Evolutionary conservation across 2,113 vertebrate genomes (phyloP).

Genomic region (Hydropotes inermis): DNA sequence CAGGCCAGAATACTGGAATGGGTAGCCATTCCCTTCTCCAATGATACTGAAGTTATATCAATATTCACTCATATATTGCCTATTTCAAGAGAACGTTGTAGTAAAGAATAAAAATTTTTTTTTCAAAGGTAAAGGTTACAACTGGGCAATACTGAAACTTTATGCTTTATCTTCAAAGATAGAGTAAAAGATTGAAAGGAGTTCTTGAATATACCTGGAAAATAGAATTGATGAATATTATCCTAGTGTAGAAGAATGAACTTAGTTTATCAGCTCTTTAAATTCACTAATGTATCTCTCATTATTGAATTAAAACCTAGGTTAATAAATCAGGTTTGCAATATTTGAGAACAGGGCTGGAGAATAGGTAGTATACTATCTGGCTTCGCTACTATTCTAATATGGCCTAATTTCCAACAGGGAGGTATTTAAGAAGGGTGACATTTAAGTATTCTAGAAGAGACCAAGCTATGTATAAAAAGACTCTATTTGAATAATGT

Average conservation of each 20-base stretch:
- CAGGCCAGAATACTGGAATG: too few species aligned
- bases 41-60: background rate
- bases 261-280: background rate
- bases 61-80: background rate
- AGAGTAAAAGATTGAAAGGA: background rate
- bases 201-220: background rate
- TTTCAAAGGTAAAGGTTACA: background rate
- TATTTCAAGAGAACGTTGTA: background rate
- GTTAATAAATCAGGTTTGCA: background rate
- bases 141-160: background rate
- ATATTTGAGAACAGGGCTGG: background rate
- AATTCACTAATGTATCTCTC: background rate
- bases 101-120: background rate
- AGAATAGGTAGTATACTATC: background rate
- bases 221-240: background rate
- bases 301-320: background rate
- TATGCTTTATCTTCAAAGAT: conserved; percentile 13
- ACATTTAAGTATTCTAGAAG: background rate
- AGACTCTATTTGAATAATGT: background rate
- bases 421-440: background rate
- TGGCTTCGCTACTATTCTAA: background rate
- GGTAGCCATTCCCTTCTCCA: too few species aligned
- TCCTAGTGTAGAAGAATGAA: background rate
- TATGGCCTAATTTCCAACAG: background rate
- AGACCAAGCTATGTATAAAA: background rate